These are phyloP conservation scores for Chloropsis hardwickii DNA, from an alignment of 2,113 vertebrate genomes.

Conservation along the genomic window DNA sequence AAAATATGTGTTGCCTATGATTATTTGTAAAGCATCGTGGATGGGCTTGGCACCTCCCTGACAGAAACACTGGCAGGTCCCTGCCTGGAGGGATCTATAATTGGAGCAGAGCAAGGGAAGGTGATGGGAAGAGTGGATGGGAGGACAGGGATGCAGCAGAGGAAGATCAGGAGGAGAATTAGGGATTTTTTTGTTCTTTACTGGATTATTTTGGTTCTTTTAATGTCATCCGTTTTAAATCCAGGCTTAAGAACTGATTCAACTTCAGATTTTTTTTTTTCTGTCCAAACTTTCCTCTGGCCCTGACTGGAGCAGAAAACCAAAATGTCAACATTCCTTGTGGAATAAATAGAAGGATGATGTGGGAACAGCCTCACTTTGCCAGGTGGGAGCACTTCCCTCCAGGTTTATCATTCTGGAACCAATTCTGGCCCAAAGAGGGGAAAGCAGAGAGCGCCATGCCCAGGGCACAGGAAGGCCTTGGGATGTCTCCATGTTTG, in stretches of 20 bases:
- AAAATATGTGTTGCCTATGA: background rate
- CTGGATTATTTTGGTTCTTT: background rate
- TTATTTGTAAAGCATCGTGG: background rate
- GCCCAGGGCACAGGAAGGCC: background rate
- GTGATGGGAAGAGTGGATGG: background rate
- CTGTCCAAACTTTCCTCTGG: background rate
- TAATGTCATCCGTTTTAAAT: background rate
- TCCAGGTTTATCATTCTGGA: background rate
- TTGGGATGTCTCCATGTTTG: too few relatives aligned
- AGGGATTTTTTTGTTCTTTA: background rate
- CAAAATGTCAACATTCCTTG: background rate
- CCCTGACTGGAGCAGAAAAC: background rate
- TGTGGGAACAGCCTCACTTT: background rate
- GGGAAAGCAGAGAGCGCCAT: background rate
- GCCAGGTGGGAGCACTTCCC: background rate
- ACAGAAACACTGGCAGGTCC: background rate
- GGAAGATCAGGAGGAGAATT: background rate
- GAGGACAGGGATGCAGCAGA: slow-evolving; percentile 4
- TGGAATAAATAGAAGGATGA: background rate
- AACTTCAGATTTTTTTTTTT: background rate
- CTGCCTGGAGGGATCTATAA: slow-evolving; percentile 15
- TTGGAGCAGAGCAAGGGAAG: background rate
- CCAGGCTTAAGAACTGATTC: background rate
- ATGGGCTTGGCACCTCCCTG: background rate
- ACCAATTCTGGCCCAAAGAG: background rate